Evolutionary conservation across 1,140 invertebrate genomes (phyloP).

Genomic region (Eubasilissa regina): DNA sequence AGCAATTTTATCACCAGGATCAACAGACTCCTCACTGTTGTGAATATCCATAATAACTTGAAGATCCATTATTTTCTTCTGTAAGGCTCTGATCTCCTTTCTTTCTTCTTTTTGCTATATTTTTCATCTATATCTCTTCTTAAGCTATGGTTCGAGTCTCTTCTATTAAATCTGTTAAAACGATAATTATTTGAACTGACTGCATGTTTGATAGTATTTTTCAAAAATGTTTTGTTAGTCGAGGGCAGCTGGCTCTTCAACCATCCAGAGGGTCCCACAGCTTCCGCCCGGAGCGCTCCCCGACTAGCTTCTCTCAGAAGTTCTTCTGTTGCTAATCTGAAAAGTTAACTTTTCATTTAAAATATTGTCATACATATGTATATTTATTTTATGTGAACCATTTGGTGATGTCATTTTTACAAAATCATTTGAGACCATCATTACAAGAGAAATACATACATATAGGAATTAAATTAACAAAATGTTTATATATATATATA

Average conservation of each 20-base stretch:
- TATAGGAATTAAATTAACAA: too few species aligned
- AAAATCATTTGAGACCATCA: too few species aligned
- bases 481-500: too few species aligned
- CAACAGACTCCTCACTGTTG: slow-evolving; percentile 28
- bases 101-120: slow-evolving; percentile 63
- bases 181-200: slow-evolving; percentile 67
- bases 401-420: neutral
- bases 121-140: slow-evolving; percentile 57
- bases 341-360: slow-evolving; percentile 26
- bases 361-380: neutral
- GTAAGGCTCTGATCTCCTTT: slow-evolving; percentile 39
- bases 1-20: slow-evolving; percentile 69
- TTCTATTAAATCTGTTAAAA: slow-evolving; percentile 19
- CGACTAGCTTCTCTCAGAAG: slow-evolving; percentile 76
- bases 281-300: slow-evolving; percentile 75
- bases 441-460: too few species aligned
- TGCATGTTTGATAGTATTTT: slow-evolving; percentile 68
- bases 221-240: slow-evolving; percentile 76
- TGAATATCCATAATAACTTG: slow-evolving; percentile 58
- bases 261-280: slow-evolving; percentile 77
- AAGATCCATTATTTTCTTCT: slow-evolving; percentile 64
- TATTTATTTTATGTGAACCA: neutral
- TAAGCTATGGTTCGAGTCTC: slow-evolving; percentile 41
- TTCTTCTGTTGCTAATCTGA: slow-evolving; percentile 75
- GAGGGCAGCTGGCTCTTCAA: slow-evolving; percentile 73